These are phyloP conservation scores for Bruchidius siliquastri DNA, from an alignment of 2,888 invertebrate species.

Conservation along the genomic window DNA sequence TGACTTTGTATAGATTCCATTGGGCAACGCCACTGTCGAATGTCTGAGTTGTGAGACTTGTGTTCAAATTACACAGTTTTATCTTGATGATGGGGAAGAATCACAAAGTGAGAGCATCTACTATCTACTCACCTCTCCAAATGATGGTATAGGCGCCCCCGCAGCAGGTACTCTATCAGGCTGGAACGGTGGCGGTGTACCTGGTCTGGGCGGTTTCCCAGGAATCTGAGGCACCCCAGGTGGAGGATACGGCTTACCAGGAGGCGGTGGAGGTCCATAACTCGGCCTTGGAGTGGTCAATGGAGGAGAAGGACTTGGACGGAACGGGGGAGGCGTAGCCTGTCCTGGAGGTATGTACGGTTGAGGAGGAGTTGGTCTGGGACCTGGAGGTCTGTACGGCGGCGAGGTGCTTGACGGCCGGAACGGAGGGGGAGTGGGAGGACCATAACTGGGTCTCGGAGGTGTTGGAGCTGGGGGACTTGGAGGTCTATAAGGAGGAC, in stretches of 20 bases:
- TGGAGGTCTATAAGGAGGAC: constrained; percentile 16
- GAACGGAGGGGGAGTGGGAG: constrained; percentile 13
- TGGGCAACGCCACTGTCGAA: too few relatives aligned
- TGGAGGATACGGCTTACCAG: constrained; percentile 13
- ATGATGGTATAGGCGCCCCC: constrained; percentile 24
- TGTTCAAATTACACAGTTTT: too few relatives aligned
- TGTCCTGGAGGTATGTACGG: constrained; percentile 4
- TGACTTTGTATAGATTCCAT: too few relatives aligned
- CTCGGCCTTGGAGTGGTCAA: constrained; percentile 7
- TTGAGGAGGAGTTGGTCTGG: constrained; percentile 11
- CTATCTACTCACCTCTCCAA: constrained; percentile 22
- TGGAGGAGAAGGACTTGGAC: constrained; percentile 6
- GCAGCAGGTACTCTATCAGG: constrained; percentile 17
- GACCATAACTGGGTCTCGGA: constrained; percentile 11
- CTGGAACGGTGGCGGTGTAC: constrained; percentile 15
- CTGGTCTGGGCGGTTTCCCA: constrained; percentile 18
- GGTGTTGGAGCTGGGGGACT: constrained; percentile 17
- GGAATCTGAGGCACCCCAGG: constrained; percentile 16
- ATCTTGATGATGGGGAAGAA: too few relatives aligned
- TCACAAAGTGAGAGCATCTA: too few relatives aligned
- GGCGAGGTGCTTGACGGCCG: constrained; percentile 9
- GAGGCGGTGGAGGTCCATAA: constrained; percentile 19
- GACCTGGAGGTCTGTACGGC: constrained; percentile 16
- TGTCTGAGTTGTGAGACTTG: too few relatives aligned
- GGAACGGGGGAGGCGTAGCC: constrained; percentile 1